Evolutionary conservation across 92 coral and sea anemone species (phyloP).

Genomic region (Umimayanthus chanpuru): DNA sequence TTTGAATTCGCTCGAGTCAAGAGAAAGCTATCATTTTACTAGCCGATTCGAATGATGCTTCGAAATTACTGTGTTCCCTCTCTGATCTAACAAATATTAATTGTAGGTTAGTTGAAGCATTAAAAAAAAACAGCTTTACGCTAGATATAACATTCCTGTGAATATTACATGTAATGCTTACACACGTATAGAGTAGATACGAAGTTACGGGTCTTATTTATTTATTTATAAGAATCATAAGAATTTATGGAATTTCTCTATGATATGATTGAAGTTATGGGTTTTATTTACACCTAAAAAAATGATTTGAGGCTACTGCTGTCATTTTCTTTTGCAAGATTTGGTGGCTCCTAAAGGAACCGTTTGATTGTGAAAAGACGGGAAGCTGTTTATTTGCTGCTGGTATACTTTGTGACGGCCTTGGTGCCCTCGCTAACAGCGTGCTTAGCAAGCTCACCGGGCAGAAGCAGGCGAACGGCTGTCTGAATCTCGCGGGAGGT

Average conservation of each 20-base stretch:
- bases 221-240: slow-evolving; percentile 23
- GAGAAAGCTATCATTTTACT: slow-evolving; percentile 16
- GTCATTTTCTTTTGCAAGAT: slow-evolving; percentile 37
- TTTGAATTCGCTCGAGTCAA: slow-evolving; percentile 10
- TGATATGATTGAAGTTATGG: slow-evolving; percentile 42
- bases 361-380: slow-evolving; percentile 52
- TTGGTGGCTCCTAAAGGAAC: slow-evolving; percentile 92
- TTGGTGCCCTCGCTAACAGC: slow-evolving; percentile 38
- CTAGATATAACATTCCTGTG: slow-evolving; percentile 32
- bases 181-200: not conserved
- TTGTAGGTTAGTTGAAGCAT: slow-evolving; percentile 26
- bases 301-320: slow-evolving; percentile 32
- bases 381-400: slow-evolving; percentile 27
- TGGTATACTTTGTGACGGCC: slow-evolving; percentile 40
- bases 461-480: slow-evolving; percentile 19
- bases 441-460: slow-evolving; percentile 36
- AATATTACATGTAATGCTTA: slow-evolving; percentile 23
- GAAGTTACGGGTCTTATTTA: slow-evolving; percentile 1
- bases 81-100: slow-evolving; percentile 26
- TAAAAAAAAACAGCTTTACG: slow-evolving; percentile 25
- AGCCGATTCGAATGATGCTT: slow-evolving; percentile 25
- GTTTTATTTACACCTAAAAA: slow-evolving; percentile 28
- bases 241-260: not conserved
- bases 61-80: slow-evolving; percentile 34
- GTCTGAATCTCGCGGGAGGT: too few species aligned